These are phyloP conservation scores for Heliconius charithonia DNA, from an alignment of 2,888 invertebrate genomes.

Conservation along the genomic window DNA sequence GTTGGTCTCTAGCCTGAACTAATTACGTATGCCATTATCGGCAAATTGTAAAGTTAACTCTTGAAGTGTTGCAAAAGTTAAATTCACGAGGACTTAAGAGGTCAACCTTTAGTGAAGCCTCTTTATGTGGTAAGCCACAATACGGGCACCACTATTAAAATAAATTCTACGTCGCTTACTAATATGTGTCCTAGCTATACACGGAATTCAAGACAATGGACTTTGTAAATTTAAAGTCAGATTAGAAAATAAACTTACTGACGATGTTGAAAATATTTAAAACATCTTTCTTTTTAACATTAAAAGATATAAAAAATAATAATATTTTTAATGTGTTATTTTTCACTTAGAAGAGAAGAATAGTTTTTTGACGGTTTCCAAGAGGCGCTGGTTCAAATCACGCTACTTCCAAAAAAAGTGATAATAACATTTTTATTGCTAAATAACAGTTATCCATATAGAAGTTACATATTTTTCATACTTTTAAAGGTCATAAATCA, in stretches of 20 bases:
- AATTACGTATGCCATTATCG: conserved; percentile 5
- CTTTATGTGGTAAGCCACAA: conserved; percentile 28
- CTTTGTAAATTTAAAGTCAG: neutral
- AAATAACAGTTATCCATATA: neutral
- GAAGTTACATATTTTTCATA: neutral
- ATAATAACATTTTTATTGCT: no score
- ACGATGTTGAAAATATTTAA: no score
- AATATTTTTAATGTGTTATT: no score
- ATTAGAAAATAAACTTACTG: neutral
- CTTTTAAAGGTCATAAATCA: neutral
- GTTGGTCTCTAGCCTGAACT: neutral
- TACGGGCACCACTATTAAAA: conserved; percentile 15
- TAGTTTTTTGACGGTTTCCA: no score
- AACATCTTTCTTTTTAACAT: neutral
- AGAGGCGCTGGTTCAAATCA: no score
- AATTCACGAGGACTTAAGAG: conserved; percentile 20
- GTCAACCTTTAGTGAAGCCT: neutral
- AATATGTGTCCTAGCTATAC: neutral
- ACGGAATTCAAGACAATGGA: neutral
- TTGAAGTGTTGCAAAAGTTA: conserved; percentile 28
- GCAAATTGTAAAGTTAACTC: neutral
- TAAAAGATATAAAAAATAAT: no score
- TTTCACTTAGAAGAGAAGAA: no score
- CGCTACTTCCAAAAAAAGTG: no score
- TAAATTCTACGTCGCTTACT: neutral